phyloP scores from a whole-genome alignment of 2,888 invertebrate genomes.

The Xanthia icteritia region DNA sequence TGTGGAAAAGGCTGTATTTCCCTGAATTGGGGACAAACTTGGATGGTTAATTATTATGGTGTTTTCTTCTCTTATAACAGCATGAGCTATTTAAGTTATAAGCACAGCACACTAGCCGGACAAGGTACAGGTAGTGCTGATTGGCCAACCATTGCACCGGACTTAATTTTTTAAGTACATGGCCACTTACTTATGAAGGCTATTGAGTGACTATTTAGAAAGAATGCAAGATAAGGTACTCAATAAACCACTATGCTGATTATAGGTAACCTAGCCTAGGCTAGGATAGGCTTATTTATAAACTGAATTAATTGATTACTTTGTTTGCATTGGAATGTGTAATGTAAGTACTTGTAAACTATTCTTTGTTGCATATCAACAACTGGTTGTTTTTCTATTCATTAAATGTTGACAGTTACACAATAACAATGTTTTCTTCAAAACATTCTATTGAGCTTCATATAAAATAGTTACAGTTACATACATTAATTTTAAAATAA shows the following conservation, averaged over 20 bases:
- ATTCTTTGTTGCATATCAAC: constrained; percentile 3
- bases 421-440: not conserved
- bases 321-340: constrained; percentile 34
- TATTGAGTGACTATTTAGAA: not conserved
- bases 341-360: constrained; percentile 9
- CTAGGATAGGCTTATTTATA: not conserved
- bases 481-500: constrained; percentile 43
- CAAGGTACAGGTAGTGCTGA: too few relatives aligned
- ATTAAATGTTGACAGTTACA: constrained; percentile 15
- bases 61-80: not conserved
- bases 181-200: not conserved
- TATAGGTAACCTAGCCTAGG: not conserved
- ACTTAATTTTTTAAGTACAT: not conserved
- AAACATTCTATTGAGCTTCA: not conserved
- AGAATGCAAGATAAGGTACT: constrained; percentile 24
- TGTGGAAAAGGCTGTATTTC: not conserved
- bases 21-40: not conserved
- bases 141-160: not conserved
- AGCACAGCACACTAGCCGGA: not conserved
- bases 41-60: not conserved
- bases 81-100: not conserved
- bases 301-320: constrained; percentile 7
- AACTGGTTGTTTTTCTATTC: constrained; percentile 16
- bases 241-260: constrained; percentile 14
- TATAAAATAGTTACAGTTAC: constrained; percentile 20